Conservation (phyloP, 1,140 invertebrate genomes). For the Leptonema lineaticorne region DNA sequence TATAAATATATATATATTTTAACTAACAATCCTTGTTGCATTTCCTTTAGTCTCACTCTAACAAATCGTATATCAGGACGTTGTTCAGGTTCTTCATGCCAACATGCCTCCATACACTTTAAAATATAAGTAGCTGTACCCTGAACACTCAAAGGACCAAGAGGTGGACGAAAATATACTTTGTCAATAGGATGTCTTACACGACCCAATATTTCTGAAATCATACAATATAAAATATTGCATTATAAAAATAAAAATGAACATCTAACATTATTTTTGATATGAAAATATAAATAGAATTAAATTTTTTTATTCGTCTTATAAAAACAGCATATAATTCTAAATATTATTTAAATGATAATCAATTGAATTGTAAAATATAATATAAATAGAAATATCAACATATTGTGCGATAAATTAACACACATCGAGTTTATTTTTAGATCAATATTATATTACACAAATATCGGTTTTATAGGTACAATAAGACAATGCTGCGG, state of each 20-base stretch:
- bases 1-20: too few species aligned
- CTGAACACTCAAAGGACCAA: conserved; percentile 56
- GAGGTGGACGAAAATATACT: conserved; percentile 59
- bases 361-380: too few species aligned
- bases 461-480: too few species aligned
- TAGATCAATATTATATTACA: too few species aligned
- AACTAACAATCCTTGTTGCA: conserved; percentile 72
- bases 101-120: conserved; percentile 72
- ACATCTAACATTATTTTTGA: not conserved
- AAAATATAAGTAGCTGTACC: conserved; percentile 63
- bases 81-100: conserved; percentile 73
- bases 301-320: not conserved
- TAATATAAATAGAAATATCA: too few species aligned
- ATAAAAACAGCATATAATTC: not conserved
- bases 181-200: conserved; percentile 55
- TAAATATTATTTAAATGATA: conserved; percentile 4
- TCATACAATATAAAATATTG: too few species aligned
- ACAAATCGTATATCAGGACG: conserved; percentile 71
- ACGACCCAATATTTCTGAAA: conserved; percentile 53
- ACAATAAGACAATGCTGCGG: too few species aligned
- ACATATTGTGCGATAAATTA: too few species aligned
- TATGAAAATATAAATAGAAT: too few species aligned
- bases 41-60: conserved; percentile 69
- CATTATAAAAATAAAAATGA: not conserved
- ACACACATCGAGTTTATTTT: too few species aligned